Conservation (phyloP, 2,113 vertebrate genomes). For the Tychaedon coryphoeus region DNA sequence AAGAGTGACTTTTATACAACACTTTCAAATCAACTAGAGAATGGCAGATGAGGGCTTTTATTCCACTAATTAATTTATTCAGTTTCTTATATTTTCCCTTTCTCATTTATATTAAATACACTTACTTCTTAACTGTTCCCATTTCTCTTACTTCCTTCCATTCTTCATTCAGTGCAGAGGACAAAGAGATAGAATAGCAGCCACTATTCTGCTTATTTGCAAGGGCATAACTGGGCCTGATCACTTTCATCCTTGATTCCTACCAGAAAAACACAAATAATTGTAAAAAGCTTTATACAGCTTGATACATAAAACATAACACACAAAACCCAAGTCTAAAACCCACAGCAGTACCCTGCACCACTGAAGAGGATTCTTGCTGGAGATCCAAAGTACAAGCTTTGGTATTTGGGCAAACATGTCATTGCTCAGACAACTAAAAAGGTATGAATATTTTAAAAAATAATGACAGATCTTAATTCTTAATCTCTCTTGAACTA, state of each 20-base stretch:
- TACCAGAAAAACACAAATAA: conserved; percentile 40
- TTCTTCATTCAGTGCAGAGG: conserved; percentile 71
- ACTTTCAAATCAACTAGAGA: background rate
- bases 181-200: conserved; percentile 80
- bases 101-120: background rate
- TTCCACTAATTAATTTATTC: background rate
- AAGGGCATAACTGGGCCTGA: conserved; percentile 77
- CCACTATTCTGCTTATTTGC: conserved; percentile 77
- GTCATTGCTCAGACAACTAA: background rate
- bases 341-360: background rate
- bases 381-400: background rate
- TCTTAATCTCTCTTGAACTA: background rate
- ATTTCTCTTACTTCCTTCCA: conserved; percentile 81
- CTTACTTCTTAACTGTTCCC: conserved; percentile 82
- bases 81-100: background rate
- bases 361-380: background rate
- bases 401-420: background rate
- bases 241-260: conserved; percentile 54
- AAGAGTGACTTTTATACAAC: background rate
- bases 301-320: background rate
- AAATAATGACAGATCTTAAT: background rate
- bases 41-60: background rate
- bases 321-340: background rate
- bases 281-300: background rate
- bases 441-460: background rate